Evolutionary conservation across 2,888 invertebrate genomes (phyloP), one percentile per base, ranked within the genome.

Genomic region (Drosophila pegasa): DNA sequence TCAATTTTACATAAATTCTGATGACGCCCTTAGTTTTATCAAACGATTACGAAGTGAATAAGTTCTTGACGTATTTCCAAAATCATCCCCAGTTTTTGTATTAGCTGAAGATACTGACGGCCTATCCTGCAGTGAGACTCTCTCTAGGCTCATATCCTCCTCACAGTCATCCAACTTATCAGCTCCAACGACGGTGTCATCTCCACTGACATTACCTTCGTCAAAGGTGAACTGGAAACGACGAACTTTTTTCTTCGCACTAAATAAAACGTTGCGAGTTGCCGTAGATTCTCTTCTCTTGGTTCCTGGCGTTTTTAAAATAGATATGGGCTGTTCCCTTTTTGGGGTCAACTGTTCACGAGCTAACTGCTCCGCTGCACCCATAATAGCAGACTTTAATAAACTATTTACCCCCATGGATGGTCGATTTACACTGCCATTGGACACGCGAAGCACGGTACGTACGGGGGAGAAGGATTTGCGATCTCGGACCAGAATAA

Each of bases 241-340:
- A 12, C 90, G 89, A 6, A 89, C 84, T 14, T 77, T 76, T n/a
- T 90, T 79, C 50, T 89, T 81, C 31, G 90, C 87, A 58, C 89
- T 89, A 54, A 92, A 92, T 14, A 87, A 55, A 10, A 92, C 90
- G 33, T 78, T 87, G 5, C 79, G 87, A 8, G 9, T 50, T 3
- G 65, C 63, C 4, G 40, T 73, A 4, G 70, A 31, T 29, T 78
- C 83, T 2, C 75, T 71, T 50, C 80, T 75, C 0, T 71, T 69
- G 0, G 90, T 88, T 1, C 90, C 91, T 0, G 92, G 91, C 0
- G 91, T 92, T 62, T 91, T 92, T 0, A 92, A 57, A 20, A 91
- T 92, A 0, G 91, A 91, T 56, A 88, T 83, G 1, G 87, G 81
- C 3, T 52, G 45, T 0, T 48, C 52, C 9, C 54, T 29, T 5